A percentile compares a stretch with the other conserved stretches of the same genome.
These are phyloP conservation scores for Onthophagus sagittarius DNA, from an alignment of 2,888 invertebrate species.

Conservation along the genomic window DNA sequence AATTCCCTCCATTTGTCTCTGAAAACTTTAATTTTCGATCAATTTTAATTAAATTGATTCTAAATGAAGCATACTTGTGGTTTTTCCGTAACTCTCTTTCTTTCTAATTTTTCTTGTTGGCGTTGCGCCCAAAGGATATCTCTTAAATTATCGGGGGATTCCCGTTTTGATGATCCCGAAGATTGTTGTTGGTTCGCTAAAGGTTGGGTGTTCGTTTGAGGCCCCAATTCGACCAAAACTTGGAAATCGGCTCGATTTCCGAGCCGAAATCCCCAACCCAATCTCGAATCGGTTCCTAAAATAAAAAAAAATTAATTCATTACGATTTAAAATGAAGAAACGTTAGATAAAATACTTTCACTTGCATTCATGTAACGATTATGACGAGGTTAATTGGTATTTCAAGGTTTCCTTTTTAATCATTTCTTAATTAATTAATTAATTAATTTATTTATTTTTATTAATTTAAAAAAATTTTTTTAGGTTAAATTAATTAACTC, in stretches of 20 bases:
- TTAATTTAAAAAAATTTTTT: background rate
- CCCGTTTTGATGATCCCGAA: slow-evolving; percentile 48
- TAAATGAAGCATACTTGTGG: slow-evolving; percentile 3
- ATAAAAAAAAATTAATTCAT: slow-evolving; percentile 20
- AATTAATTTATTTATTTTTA: background rate
- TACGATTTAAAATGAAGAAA: background rate
- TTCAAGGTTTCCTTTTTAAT: background rate
- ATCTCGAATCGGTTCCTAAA: slow-evolving; percentile 71
- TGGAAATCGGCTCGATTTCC: slow-evolving; percentile 80
- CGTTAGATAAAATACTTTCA: too few species aligned
- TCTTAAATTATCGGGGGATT: slow-evolving; percentile 44
- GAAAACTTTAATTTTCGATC: slow-evolving; percentile 45
- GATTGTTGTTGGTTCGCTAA: slow-evolving; percentile 50
- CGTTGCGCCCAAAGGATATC: slow-evolving; percentile 44
- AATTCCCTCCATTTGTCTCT: slow-evolving; percentile 53
- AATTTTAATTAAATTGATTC: background rate
- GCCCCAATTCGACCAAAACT: slow-evolving; percentile 69
- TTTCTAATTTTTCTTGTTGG: slow-evolving; percentile 41
- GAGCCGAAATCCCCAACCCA: slow-evolving; percentile 74
- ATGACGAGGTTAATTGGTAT: background rate
- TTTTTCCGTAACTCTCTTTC: background rate
- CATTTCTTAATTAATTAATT: background rate
- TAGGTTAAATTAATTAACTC: slow-evolving; percentile 32
- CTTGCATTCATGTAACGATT: background rate
- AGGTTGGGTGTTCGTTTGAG: slow-evolving; percentile 68